Percentiles rank a stretch among this genome's conserved stretches.
These are phyloP conservation scores for Crotalus tigris DNA, from an alignment of 2,113 vertebrate species.

Conservation along the genomic window DNA sequence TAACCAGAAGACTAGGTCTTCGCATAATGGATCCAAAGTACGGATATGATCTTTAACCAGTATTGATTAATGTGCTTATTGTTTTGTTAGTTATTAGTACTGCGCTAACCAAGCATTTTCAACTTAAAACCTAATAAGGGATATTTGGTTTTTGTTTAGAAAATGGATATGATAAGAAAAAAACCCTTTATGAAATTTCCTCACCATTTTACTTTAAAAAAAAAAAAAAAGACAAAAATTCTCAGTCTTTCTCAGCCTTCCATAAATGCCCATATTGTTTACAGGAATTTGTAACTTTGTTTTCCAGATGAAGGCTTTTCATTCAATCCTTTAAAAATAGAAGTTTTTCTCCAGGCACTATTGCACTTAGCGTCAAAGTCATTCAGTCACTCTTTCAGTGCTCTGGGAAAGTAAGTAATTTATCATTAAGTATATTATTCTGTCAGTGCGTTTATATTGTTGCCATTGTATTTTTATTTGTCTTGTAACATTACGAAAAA, in stretches of 20 bases:
- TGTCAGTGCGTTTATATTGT: not conserved
- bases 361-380: slow-evolving; percentile 94
- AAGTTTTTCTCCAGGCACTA: slow-evolving; percentile 94
- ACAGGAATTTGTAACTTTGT: slow-evolving; percentile 40
- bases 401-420: slow-evolving; percentile 91
- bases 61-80: not conserved
- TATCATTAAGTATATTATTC: not conserved
- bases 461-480: not conserved
- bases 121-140: not conserved
- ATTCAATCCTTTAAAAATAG: slow-evolving; percentile 96
- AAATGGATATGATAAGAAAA: not conserved
- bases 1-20: not conserved
- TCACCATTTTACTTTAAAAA: not conserved
- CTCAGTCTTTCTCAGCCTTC: too few relatives aligned
- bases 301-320: slow-evolving; percentile 88
- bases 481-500: not conserved
- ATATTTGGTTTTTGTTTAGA: not conserved
- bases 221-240: not conserved
- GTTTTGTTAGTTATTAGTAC: not conserved
- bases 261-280: not conserved
- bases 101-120: not conserved
- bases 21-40: not conserved
- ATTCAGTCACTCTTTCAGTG: slow-evolving; percentile 97
- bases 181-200: not conserved
- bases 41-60: not conserved